phyloP scores from a whole-genome alignment of 2,113 vertebrate species.

The Amblyopsis rosae region DNA sequence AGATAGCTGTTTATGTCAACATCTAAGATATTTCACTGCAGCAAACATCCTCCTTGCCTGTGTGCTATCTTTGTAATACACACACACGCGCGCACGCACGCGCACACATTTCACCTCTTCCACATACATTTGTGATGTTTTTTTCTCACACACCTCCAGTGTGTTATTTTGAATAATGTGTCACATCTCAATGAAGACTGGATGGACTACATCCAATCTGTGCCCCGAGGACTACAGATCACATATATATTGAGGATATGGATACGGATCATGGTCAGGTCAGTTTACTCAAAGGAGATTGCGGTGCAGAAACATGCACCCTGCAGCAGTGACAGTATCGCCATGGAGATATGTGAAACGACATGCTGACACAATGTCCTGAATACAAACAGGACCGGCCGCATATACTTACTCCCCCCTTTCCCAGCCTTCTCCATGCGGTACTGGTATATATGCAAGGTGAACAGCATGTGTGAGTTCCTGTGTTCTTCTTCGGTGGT shows the following conservation, averaged over 20 bases:
- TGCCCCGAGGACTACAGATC: too few species aligned
- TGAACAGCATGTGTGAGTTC: slow-evolving; percentile 99
- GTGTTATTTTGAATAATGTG: too few species aligned
- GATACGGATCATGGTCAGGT: too few species aligned
- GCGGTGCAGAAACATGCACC: too few species aligned
- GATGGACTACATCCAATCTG: too few species aligned
- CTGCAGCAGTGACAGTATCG: background rate
- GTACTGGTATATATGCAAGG: slow-evolving; percentile 97
- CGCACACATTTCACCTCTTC: background rate
- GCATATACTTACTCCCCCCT: slow-evolving; percentile 87
- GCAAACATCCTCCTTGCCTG: slow-evolving; percentile 2
- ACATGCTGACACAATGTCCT: too few species aligned
- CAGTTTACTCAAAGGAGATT: too few species aligned
- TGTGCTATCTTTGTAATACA: background rate
- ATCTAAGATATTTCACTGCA: background rate
- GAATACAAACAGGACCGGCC: too few species aligned
- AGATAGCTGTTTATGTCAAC: background rate
- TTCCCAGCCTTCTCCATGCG: slow-evolving; percentile 97
- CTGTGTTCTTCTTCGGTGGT: slow-evolving; percentile 89
- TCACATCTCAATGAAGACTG: too few species aligned
- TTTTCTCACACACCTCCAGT: background rate
- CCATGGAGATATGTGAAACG: background rate
- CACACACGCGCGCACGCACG: too few species aligned
- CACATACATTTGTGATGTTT: too few species aligned
- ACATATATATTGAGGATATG: too few species aligned